Percentiles rank a stretch among this genome's conserved stretches.
Evolutionary conservation across 2,888 invertebrate genomes (phyloP).

Genomic region (Lochmaea capreae): DNA sequence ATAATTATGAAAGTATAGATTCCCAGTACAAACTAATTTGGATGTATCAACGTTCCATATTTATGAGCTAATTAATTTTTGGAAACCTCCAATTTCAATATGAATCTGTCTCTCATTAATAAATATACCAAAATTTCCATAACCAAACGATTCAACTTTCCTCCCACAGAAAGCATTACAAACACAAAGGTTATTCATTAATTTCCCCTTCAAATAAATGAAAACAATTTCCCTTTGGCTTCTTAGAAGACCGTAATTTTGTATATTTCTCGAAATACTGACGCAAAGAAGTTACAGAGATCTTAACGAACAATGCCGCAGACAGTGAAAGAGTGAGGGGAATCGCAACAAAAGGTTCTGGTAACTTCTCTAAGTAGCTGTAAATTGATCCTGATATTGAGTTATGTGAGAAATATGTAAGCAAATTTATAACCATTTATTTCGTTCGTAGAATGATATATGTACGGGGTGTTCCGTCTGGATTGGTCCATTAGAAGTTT

Average conservation of each 20-base stretch:
- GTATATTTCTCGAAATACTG: conserved; percentile 16
- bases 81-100: conserved; percentile 4
- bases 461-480: too few species aligned
- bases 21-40: too few species aligned
- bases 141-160: conserved; percentile 15
- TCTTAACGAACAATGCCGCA: conserved; percentile 12
- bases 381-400: neutral
- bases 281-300: conserved; percentile 7
- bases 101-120: conserved; percentile 15
- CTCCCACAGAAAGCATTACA: conserved; percentile 4
- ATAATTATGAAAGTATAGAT: too few species aligned
- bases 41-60: too few species aligned
- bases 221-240: conserved; percentile 22
- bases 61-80: conserved; percentile 17
- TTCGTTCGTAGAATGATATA: too few species aligned
- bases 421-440: too few species aligned
- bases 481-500: too few species aligned
- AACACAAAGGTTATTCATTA: conserved; percentile 30
- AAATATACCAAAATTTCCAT: conserved; percentile 22
- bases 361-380: neutral
- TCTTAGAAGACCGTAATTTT: conserved; percentile 17
- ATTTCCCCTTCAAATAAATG: conserved; percentile 29
- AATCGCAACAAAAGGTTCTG: neutral
- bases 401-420: neutral
- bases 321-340: neutral